Base-by-base conservation (phyloP, 1,140 invertebrate genomes). In the Neodiprion fabricii region DNA sequence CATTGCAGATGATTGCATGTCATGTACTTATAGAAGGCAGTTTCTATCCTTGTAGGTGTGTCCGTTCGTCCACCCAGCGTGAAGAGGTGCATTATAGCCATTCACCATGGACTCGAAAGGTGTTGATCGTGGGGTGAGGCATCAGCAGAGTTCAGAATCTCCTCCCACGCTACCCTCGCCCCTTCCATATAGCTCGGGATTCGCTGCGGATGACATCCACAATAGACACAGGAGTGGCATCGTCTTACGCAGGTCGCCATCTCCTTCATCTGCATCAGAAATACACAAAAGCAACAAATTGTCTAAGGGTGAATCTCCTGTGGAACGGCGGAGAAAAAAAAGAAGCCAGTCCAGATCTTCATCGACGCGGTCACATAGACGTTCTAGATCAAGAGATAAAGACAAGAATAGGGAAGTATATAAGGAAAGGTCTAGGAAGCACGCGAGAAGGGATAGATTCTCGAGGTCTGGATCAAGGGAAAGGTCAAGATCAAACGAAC, bases 1-100 rank as follows among this genome's bases (percentile, higher is more conserved):
- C 80, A 79, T 74, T 75, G 80, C 77, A 73, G 75, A 73, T 77
- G 47, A 67, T 65, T 78, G 73, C 76, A 76, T 74, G 79, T 82
- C 72, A 75, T 82, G 73, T 87, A 87, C 86, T 88, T 75, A 88
- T 88, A 87, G 87, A 88, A 88, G 86, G 85, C 72, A 88, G 87
- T 88, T 88, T 88, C 87, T 88, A 88, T 88, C 86, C 87, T 88
- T 88, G 82, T 88, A 88, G 87, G 86, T 88, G 76, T 79, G 78
- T 78, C 68, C 76, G 61, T 67, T 79, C 53, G 76, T 82, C 79
- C 75, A 72, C 76, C 28, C 21, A 7, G 47, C 40, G 14, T 9
- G 17, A 12, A 21, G 49, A 21, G 65, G 12, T 12, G 23, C 23
- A 9, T n/a, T 12, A 23, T 53, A 67, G 12, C 9, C 40, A 66